Base-by-base conservation (phyloP, 2,888 invertebrate species). In the Pomacea canaliculata region DNA sequence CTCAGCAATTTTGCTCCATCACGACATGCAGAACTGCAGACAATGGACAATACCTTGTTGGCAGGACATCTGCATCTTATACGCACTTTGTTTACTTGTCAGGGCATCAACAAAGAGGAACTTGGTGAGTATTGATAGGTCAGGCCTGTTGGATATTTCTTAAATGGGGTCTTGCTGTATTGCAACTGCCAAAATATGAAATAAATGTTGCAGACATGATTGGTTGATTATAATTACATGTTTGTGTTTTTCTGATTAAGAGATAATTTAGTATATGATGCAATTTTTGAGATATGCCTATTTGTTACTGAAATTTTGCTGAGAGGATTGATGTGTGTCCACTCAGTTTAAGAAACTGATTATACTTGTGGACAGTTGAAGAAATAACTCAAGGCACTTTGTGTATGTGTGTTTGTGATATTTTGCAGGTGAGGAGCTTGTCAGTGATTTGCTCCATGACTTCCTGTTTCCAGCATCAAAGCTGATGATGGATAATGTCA, bases 391-490 rank as follows among this genome's bases (percentile, higher is more conserved):
- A 37, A 37, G 37, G 3, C 37, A 5, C 37, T 37, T 37, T 37
- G 37, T 37, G 37, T 37, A 5, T 5, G 37, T 37, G 37, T 37
- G 37, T 37, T 3, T 37, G 37, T 37, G 37, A 37, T 37, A 37
- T 37, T 19, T 63, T 63, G 12, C 76, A 86, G 87, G 87, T 63
- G 77, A 83, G 71, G 78, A 80, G 16, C 77, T 87, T 67, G 85
- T 86, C 18, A 87, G 89, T 59, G 89, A 91, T 72, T 83, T 92
- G 59, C 85, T 92, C 18, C 85, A 89, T 81, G 90, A 91, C 78
- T 92, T 91, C 85, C 86, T 92, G 78, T 92, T 92, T 81, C 92
- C 92, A 46, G 91, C 92, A 13, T 91, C 92, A 51, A 89, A 90
- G 71, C 82, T 90, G 46, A 90, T 91, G 85, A 83, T 84, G 83